A percentile compares a stretch with the other conserved stretches of the same genome.
phyloP scores from a whole-genome alignment of 2,113 vertebrate genomes.

The Paramormyrops kingsleyae region DNA sequence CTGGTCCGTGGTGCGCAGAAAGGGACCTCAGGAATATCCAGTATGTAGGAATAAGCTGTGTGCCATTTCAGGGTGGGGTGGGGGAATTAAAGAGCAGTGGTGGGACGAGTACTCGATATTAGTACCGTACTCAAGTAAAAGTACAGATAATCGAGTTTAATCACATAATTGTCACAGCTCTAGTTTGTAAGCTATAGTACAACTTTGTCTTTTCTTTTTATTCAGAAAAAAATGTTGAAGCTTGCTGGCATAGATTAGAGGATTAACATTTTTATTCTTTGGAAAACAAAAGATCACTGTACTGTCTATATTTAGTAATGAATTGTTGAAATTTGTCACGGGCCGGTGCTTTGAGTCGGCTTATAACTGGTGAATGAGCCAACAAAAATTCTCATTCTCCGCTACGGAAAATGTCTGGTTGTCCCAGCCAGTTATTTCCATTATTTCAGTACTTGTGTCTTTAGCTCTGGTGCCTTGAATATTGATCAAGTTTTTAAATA shows the following conservation, averaged over 20 bases:
- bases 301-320: neutral
- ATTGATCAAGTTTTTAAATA: no score
- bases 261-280: neutral
- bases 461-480: no score
- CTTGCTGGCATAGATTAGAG: neutral
- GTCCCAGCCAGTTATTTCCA: no score
- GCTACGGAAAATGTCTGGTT: neutral
- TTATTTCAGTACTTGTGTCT: no score
- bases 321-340: neutral
- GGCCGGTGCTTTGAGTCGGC: neutral
- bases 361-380: neutral
- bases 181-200: no score
- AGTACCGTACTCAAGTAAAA: neutral
- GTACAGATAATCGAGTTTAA: neutral
- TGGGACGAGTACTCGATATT: no score
- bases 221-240: neutral
- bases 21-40: neutral
- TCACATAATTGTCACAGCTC: no score
- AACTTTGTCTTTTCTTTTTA: neutral
- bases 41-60: neutral
- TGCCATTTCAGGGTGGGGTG: no score
- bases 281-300: neutral
- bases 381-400: neutral
- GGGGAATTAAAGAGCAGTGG: no score
- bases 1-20: neutral